These are phyloP conservation scores for Dynastes hyllus DNA, from an alignment of 2,888 invertebrate genomes.

Conservation along the genomic window DNA sequence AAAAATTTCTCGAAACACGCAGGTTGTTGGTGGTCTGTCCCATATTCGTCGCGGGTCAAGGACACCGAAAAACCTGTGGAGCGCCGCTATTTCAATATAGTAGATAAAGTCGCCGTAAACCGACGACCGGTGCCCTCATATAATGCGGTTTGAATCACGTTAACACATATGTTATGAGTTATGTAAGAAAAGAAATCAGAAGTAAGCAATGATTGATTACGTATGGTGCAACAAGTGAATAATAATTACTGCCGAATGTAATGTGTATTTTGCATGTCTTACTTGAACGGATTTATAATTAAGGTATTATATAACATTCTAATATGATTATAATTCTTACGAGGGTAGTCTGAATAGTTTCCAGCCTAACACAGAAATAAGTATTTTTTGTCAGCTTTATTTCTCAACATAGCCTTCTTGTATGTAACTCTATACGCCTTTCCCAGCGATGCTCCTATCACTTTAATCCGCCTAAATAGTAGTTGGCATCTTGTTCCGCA, in stretches of 20 bases:
- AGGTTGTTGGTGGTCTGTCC: slow-evolving; percentile 36
- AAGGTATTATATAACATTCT: not conserved
- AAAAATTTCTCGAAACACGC: slow-evolving; percentile 26
- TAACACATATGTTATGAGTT: not conserved
- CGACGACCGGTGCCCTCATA: not conserved
- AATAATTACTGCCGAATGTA: not conserved
- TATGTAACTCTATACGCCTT: too few relatives aligned
- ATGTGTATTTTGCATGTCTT: not conserved
- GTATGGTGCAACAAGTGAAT: not conserved
- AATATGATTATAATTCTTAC: not conserved
- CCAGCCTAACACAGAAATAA: too few relatives aligned
- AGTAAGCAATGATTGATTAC: slow-evolving; percentile 8
- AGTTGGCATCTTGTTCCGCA: too few relatives aligned
- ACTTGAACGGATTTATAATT: slow-evolving; percentile 10
- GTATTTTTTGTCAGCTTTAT: too few relatives aligned
- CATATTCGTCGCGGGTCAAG: slow-evolving; percentile 36
- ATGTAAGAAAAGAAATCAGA: slow-evolving; percentile 21
- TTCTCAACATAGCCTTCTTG: too few relatives aligned
- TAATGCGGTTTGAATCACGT: not conserved
- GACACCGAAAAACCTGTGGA: slow-evolving; percentile 35
- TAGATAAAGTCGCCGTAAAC: not conserved
- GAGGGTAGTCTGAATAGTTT: too few relatives aligned
- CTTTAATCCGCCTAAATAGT: too few relatives aligned
- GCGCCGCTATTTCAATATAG: not conserved
- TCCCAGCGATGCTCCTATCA: too few relatives aligned